phyloP scores from a whole-genome alignment of 2,797 vertebrate genomes.

The Esox lucius region DNA sequence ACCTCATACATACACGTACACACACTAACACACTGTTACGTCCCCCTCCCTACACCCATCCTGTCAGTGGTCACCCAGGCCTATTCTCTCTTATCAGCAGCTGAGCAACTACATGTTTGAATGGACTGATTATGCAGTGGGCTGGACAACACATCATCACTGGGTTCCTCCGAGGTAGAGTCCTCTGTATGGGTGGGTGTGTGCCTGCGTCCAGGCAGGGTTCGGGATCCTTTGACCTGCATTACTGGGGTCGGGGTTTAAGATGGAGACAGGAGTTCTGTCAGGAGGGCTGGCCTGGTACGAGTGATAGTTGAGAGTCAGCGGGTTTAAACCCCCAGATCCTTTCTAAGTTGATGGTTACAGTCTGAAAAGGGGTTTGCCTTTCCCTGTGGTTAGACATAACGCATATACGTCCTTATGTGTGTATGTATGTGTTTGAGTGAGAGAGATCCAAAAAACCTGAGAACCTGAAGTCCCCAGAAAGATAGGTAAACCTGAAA shows the following conservation, averaged over 20 bases:
- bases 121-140: conserved; percentile 15
- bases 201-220: neutral
- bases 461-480: too few species aligned
- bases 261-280: neutral
- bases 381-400: conserved; percentile 9
- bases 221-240: neutral
- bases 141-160: conserved; percentile 29
- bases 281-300: neutral
- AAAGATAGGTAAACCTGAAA: too few species aligned
- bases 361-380: neutral
- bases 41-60: conserved; percentile 29
- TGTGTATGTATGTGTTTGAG: neutral
- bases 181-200: neutral
- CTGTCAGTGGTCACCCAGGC: conserved; percentile 67
- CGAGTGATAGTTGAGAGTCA: conserved; percentile 13
- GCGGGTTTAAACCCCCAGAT: conserved; percentile 2
- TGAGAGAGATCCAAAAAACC: neutral
- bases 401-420: neutral
- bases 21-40: conserved; percentile 1
- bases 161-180: neutral
- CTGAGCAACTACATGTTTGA: conserved; percentile 55
- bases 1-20: conserved; percentile 11
- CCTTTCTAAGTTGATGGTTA: conserved; percentile 14
- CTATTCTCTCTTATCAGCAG: conserved; percentile 62
- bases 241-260: neutral